phyloP scores from a whole-genome alignment of 2,113 vertebrate species.

The Tamias sibiricus region DNA sequence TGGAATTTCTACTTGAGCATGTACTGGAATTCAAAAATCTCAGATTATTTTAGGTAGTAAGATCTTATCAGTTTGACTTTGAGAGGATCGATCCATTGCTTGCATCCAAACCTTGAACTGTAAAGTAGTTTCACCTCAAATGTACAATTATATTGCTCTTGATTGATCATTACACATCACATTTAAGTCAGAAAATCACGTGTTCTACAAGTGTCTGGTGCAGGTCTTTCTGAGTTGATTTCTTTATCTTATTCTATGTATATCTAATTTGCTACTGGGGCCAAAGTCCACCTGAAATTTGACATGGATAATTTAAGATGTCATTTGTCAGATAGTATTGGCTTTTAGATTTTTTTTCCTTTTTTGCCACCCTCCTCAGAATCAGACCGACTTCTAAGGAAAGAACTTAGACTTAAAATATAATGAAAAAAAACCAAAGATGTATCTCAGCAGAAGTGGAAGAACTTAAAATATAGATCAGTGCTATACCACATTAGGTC shows the following conservation, averaged over 20 bases:
- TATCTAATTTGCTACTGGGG: background rate
- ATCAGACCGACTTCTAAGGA: conserved; percentile 24
- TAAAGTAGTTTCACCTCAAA: conserved; percentile 31
- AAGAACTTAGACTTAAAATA: conserved; percentile 45
- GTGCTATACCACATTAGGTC: background rate
- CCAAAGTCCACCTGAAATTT: conserved; percentile 28
- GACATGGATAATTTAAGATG: background rate
- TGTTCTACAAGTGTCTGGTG: background rate
- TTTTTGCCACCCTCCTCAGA: background rate
- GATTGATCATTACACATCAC: background rate
- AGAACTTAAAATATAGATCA: background rate
- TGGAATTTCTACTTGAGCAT: conserved; percentile 37
- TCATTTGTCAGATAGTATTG: background rate
- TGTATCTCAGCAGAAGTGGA: background rate
- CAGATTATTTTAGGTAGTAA: background rate
- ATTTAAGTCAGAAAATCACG: conserved; percentile 14
- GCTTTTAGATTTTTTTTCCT: conserved; percentile 38
- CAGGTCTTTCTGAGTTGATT: background rate
- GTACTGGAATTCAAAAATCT: conserved; percentile 21
- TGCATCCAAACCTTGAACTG: background rate
- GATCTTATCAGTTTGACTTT: conserved; percentile 37
- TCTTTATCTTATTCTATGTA: conserved; percentile 16
- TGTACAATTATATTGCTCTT: background rate
- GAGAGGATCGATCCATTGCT: background rate
- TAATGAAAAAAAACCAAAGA: conserved; percentile 22